phyloP scores from a whole-genome alignment of 1,140 invertebrate species.

The Alviniconcha marisindica region DNA sequence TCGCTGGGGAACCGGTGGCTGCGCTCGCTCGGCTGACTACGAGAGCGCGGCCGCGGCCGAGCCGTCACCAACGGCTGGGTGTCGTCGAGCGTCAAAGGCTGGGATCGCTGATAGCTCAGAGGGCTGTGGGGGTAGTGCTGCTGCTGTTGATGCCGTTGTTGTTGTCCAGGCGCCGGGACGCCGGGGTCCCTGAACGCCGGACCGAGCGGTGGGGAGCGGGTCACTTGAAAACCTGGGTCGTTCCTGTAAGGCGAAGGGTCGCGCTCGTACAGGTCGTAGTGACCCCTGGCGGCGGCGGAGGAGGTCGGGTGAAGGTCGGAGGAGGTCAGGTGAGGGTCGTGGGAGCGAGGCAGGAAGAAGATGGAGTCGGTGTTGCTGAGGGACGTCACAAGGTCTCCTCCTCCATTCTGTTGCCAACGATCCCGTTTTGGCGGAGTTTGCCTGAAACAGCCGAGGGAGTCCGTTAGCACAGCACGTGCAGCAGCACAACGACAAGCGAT shows the following conservation, averaged over 20 bases:
- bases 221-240: constrained; percentile 26
- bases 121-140: neutral
- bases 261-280: constrained; percentile 21
- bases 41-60: neutral
- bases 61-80: neutral
- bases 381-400: constrained; percentile 65
- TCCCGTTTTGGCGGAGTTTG: constrained; percentile 68
- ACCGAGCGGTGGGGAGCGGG: constrained; percentile 1
- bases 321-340: constrained; percentile 23
- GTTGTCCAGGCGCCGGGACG: neutral
- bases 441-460: constrained; percentile 50
- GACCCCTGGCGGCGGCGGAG: no score
- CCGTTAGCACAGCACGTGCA: no score
- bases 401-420: constrained; percentile 59
- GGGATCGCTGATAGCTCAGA: neutral
- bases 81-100: neutral
- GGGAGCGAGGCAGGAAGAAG: constrained; percentile 61
- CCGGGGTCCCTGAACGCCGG: neutral
- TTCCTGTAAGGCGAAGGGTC: constrained; percentile 34
- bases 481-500: no score
- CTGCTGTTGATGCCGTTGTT: no score
- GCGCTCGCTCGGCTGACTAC: neutral
- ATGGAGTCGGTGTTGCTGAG: constrained; percentile 48
- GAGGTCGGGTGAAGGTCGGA: neutral
- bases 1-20: constrained; percentile 6